Conservation (phyloP, 2,113 vertebrate species). For the Alouatta palliata region DNA sequence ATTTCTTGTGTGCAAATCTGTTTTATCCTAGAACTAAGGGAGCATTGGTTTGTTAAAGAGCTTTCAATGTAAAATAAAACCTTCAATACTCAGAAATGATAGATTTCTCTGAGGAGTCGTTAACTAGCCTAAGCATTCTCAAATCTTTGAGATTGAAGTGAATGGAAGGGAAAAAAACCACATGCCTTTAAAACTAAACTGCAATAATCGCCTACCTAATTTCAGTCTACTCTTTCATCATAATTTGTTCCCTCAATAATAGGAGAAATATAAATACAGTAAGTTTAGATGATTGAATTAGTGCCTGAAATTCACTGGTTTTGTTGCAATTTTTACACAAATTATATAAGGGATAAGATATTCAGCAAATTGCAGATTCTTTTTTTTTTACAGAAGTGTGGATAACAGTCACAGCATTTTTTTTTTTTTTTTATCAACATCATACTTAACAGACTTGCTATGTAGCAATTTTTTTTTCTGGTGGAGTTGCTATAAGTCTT, state of each 20-base stretch:
- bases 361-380: constrained; percentile 70
- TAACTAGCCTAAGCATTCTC: constrained; percentile 65
- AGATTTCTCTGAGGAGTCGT: constrained; percentile 73
- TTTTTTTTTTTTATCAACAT: constrained; percentile 59
- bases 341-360: constrained; percentile 71
- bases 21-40: constrained; percentile 71
- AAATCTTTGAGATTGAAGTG: constrained; percentile 71
- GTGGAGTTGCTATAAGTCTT: constrained; percentile 68
- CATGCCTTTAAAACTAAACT: constrained; percentile 76
- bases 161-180: constrained; percentile 45
- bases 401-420: constrained; percentile 77
- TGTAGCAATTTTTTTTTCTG: constrained; percentile 63
- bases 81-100: constrained; percentile 43
- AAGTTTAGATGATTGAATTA: constrained; percentile 83
- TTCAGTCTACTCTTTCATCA: constrained; percentile 71
- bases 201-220: constrained; percentile 75
- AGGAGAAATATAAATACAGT: constrained; percentile 78
- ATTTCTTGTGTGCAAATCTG: constrained; percentile 67
- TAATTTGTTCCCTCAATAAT: constrained; percentile 73
- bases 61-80: constrained; percentile 78
- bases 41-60: constrained; percentile 73
- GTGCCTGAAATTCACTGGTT: constrained; percentile 86
- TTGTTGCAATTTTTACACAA: constrained; percentile 75
- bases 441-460: constrained; percentile 73
- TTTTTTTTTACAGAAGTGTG: constrained; percentile 63